A percentile compares a stretch with the other conserved stretches of the same genome.
Conservation (phyloP, 2,797 vertebrate genomes). For the Antrozous pallidus region DNA sequence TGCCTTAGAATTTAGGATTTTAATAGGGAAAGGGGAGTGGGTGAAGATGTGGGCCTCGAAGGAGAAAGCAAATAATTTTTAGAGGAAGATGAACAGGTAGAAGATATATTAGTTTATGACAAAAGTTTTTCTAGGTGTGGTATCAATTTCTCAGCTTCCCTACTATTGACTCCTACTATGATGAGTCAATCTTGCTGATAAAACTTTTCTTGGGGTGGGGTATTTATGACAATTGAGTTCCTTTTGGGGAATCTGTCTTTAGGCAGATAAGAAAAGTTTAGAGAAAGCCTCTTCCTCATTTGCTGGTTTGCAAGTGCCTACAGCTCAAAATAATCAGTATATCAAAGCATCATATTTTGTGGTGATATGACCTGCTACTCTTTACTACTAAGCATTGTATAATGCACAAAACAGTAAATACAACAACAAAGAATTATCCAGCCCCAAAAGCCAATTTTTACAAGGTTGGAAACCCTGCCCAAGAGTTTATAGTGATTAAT, state of each 20-base stretch:
- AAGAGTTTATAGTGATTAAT: not conserved
- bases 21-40: no score
- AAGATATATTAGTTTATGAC: not conserved
- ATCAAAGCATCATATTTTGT: not conserved
- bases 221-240: not conserved
- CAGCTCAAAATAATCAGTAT: not conserved
- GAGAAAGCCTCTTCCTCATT: not conserved
- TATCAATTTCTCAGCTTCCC: not conserved
- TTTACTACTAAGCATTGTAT: not conserved
- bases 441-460: not conserved
- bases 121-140: not conserved
- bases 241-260: not conserved
- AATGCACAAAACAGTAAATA: not conserved
- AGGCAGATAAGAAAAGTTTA: not conserved
- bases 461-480: not conserved
- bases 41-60: not conserved
- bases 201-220: not conserved
- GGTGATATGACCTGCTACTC: not conserved
- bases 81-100: not conserved
- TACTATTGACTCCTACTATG: not conserved
- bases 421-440: not conserved
- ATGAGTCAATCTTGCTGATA: not conserved
- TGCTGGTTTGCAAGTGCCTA: not conserved
- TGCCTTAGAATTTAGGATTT: not conserved
- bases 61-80: not conserved